A percentile compares a stretch with the other conserved stretches of the same genome.
Conservation (phyloP, 2,888 invertebrate species). For the Cactoblastis cactorum region DNA sequence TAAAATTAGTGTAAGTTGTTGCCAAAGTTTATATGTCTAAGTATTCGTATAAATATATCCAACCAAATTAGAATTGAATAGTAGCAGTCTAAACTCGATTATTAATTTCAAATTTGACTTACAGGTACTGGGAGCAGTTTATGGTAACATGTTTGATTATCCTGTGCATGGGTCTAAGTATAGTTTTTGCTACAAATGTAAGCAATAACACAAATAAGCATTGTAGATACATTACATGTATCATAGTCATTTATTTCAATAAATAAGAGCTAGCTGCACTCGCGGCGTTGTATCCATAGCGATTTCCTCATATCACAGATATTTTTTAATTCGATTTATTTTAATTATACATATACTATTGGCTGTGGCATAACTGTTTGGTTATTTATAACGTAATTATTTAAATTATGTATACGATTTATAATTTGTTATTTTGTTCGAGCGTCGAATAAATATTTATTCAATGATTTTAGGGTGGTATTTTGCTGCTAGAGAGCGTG, state of each 20-base stretch:
- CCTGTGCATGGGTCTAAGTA: constrained; percentile 49
- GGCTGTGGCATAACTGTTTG: too few relatives aligned
- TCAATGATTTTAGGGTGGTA: constrained; percentile 43
- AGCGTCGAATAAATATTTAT: background rate
- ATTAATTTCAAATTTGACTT: constrained; percentile 15
- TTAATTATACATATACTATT: too few relatives aligned
- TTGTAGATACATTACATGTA: too few relatives aligned
- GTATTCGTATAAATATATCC: background rate
- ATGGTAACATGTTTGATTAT: constrained; percentile 47
- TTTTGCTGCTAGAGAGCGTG: constrained; percentile 55
- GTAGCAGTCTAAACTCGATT: background rate
- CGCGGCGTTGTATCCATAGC: too few relatives aligned
- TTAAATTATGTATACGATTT: too few relatives aligned
- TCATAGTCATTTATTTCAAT: too few relatives aligned
- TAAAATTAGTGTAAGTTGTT: constrained; percentile 61
- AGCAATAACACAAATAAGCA: too few relatives aligned
- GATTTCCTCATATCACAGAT: too few relatives aligned
- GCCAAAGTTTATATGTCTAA: background rate
- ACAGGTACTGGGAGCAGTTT: constrained; percentile 57
- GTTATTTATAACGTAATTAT: too few relatives aligned
- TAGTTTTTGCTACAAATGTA: constrained; percentile 53
- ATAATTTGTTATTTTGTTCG: too few relatives aligned
- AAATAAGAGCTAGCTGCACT: too few relatives aligned
- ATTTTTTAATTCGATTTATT: too few relatives aligned
- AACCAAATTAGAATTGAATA: background rate